A percentile compares a stretch with the other conserved stretches of the same genome.
phyloP scores from a whole-genome alignment of 2,113 vertebrate genomes.

The Melierax canorus region DNA sequence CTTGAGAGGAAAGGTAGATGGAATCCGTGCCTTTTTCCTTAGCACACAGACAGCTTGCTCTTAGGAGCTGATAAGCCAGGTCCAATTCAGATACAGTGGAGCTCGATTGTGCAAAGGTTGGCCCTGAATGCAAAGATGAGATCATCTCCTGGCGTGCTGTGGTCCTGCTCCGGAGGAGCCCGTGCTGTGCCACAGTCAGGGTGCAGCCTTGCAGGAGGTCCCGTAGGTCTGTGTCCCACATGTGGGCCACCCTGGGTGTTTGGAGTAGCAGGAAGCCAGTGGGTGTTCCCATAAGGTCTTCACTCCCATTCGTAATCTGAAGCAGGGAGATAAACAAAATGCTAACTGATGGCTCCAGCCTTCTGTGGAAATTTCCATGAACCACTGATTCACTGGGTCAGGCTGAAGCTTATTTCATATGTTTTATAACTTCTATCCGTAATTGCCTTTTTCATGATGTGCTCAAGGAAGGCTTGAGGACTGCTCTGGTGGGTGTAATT shows the following conservation, averaged over 20 bases:
- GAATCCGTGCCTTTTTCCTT: not conserved
- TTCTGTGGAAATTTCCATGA: slow-evolving; percentile 52
- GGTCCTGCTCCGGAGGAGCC: not conserved
- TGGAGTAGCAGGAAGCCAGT: not conserved
- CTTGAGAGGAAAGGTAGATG: not conserved
- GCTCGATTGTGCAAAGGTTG: not conserved
- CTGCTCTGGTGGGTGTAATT: not conserved
- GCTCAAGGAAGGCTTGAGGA: not conserved
- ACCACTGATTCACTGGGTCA: not conserved
- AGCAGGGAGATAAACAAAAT: slow-evolving; percentile 40
- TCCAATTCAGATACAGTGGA: not conserved
- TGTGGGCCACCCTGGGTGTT: slow-evolving; percentile 42
- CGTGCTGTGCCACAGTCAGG: not conserved
- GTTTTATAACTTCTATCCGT: not conserved
- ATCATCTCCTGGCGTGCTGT: not conserved
- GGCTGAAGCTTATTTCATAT: not conserved
- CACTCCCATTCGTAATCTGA: not conserved
- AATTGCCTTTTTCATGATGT: not conserved
- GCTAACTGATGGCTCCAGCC: not conserved
- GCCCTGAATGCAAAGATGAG: not conserved
- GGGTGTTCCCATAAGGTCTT: slow-evolving; percentile 35
- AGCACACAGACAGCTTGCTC: not conserved
- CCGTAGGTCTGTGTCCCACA: not conserved
- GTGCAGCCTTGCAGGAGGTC: slow-evolving; percentile 22
- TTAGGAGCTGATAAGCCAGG: not conserved